Percentiles rank a stretch among this genome's conserved stretches.
These are phyloP conservation scores for Diarsia mendica DNA, from an alignment of 2,888 invertebrate species.

Conservation along the genomic window DNA sequence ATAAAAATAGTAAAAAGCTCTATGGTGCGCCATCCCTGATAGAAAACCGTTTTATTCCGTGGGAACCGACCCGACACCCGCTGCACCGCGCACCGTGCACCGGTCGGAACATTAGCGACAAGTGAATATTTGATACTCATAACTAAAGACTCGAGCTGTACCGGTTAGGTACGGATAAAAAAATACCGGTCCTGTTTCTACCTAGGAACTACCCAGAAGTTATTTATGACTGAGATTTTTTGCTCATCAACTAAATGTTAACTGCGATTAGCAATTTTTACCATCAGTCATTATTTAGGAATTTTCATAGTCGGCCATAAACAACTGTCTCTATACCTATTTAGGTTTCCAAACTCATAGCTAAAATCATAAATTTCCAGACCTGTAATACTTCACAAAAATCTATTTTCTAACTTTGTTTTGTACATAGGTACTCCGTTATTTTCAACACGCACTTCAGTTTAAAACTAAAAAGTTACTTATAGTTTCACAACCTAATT, in stretches of 20 bases:
- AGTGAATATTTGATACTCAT: constrained; percentile 65
- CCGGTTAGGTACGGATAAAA: not conserved
- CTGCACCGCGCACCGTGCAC: not conserved
- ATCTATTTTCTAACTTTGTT: not conserved
- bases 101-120: constrained; percentile 50
- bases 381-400: not conserved
- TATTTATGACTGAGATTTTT: not conserved
- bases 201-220: not conserved
- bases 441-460: constrained; percentile 2
- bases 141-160: constrained; percentile 34
- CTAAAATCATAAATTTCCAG: not conserved
- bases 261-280: not conserved
- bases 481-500: constrained; percentile 26
- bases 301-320: not conserved
- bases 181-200: not conserved
- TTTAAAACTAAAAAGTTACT: constrained; percentile 2
- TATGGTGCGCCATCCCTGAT: not conserved
- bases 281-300: not conserved
- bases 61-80: constrained; percentile 42
- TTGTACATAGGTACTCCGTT: not conserved
- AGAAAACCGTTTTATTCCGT: constrained; percentile 65
- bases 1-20: not conserved
- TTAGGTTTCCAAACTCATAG: not conserved
- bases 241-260: not conserved
- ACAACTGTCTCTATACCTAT: not conserved